Base-by-base conservation (phyloP, 2,888 invertebrate species). In the Mactromeris polynyma region DNA sequence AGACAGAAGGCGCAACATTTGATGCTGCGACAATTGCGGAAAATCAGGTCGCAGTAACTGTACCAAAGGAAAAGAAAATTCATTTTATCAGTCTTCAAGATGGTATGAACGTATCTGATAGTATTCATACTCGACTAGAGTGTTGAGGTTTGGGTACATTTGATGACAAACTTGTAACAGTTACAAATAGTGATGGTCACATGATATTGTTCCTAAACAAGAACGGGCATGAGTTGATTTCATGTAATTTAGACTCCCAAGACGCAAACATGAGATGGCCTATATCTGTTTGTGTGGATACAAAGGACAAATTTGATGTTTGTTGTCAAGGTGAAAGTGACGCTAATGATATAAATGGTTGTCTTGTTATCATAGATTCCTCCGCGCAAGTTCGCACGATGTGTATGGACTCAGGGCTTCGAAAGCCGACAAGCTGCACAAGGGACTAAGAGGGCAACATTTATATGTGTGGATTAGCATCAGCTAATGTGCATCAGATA, bases 261-360 rank as follows among this genome's bases (percentile, higher is more conserved):
- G 92, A 92, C 54, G 88, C 92, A 11, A 92, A 92, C 78, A 90
- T 92, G 90, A 92, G 90, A 83, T 92, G 92, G 92, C 92, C 92
- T 17, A 92, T 92, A 73, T 90, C 92, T 21, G 90, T 92, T n/a
- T 92, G 92, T 84, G 92, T 89, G 1, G 89, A 89, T 40, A 86
- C 90, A 2, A 90, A 89, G 69, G 92, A 92, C 73, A 84, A 90
- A 79, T 86, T 92, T 36, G 90, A 85, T 46, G 89, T 92, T 7
- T 90, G 89, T 9, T 92, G 92, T 77, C 92, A 92, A 78, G 92
- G 92, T 26, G 92, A 92, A 80, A 90, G 92, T 19, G 89, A 89
- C 40, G 46, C 83, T 14, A 88, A 86, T 21, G 91, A 90, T 9
- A 88, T 92, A 6, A 90, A 89, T 77, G 92, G 92, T 42, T 89